Conservation (phyloP, 2,797 vertebrate genomes). For the Gallinago nigripennis region DNA sequence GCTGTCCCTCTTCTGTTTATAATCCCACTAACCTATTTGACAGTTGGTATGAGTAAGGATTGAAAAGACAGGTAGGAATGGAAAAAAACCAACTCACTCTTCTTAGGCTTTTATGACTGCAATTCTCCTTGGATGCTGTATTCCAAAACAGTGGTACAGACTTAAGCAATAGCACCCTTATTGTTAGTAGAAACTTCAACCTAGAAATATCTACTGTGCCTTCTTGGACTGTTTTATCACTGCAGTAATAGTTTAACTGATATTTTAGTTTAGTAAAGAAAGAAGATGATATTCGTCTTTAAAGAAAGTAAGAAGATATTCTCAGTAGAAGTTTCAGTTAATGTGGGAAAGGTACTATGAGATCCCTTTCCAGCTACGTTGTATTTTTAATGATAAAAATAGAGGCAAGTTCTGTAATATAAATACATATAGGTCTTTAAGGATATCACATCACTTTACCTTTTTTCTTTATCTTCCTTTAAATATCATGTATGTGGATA, state of each 20-base stretch:
- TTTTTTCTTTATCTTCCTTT: not conserved
- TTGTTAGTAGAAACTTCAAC: not conserved
- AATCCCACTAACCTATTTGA: constrained; percentile 39
- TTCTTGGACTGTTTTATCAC: not conserved
- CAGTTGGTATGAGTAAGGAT: not conserved
- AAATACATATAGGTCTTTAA: not conserved
- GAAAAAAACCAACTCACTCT: not conserved
- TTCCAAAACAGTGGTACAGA: not conserved
- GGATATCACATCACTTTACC: not conserved
- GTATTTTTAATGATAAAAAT: not conserved
- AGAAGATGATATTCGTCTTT: too few relatives aligned
- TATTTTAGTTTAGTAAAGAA: not conserved
- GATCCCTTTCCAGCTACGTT: not conserved
- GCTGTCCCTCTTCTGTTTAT: constrained; percentile 52
- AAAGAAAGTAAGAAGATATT: not conserved
- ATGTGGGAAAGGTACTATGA: not conserved
- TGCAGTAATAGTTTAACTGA: constrained; percentile 2
- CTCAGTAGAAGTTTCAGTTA: not conserved
- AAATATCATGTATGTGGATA: not conserved
- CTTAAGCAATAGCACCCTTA: not conserved
- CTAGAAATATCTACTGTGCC: not conserved
- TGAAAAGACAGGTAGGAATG: constrained; percentile 35
- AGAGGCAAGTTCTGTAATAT: not conserved
- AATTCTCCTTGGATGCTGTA: constrained; percentile 2
- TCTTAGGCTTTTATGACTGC: constrained; percentile 4